Base-by-base conservation (phyloP, 2,113 vertebrate genomes). In the Phoxinus phoxinus region DNA sequence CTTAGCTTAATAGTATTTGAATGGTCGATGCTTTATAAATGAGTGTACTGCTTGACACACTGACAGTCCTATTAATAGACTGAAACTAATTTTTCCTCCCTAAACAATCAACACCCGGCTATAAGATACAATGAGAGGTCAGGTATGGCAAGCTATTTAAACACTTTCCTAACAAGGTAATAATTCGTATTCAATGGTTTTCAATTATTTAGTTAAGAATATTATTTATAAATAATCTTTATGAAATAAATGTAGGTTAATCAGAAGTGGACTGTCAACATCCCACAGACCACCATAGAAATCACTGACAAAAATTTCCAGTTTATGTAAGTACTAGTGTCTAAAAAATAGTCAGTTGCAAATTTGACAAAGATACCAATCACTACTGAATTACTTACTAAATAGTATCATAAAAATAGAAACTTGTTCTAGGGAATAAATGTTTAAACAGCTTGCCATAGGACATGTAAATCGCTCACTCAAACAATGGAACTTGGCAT, bases 61-160 rank as follows among this genome's bases (percentile, higher is more conserved):
- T 85, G 32, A 53, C 48, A 79, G 46, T 41, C 48, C 58, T n/a
- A 21, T 58, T n/a, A 85, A 65, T 21, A 78, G 32, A 71, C 37
- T 1, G 17, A n/a, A 61, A 32, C 21, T 1, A 0, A 3, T 53
- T 53, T 53, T 53, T 56, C 10, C 69, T 46, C 12, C 1, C 32
- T 85, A 44, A 69, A 65, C 32, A 69, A 79, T 56, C 17, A 69
- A 41, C 61, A 71, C 3, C 23, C 59, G 53, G 19, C 53, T 56
- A 27, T 19, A 65, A 37, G 15, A 81, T 44, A 48, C 78, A 44
- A 46, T 81, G 59, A 48, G 58, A 44, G 59, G 58, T 65, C 37
- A 81, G 30, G 27, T 76, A 76, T 76, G 74, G 74, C 74, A 76
- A 76, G 46, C 74, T 1, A 1, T 19, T 76, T 53, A 11, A 51